A percentile compares a stretch with the other conserved stretches of the same genome.
Evolutionary conservation across 1,140 invertebrate species (phyloP).

Genomic region (Galleria mellonella): DNA sequence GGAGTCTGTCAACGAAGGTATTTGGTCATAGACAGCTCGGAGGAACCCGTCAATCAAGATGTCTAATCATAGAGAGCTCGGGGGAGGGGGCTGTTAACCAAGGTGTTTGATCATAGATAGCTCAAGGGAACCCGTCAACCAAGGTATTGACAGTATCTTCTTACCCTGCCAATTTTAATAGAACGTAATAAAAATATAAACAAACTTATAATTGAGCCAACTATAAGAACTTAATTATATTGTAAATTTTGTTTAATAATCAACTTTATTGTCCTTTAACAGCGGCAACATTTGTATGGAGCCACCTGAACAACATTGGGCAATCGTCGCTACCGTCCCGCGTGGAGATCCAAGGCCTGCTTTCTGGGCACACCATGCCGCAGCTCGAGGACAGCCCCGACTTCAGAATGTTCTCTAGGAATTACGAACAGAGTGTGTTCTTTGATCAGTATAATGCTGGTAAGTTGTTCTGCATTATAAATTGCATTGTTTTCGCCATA

Average conservation of each 20-base stretch:
- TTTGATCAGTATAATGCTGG: conserved; percentile 90
- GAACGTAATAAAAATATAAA: too few relatives aligned
- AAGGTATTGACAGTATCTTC: too few relatives aligned
- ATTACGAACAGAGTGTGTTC: conserved; percentile 90
- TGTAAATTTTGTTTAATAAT: not conserved
- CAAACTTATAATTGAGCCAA: too few relatives aligned
- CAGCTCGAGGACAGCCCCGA: conserved; percentile 78
- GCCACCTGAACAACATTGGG: conserved; percentile 89
- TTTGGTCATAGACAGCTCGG: too few relatives aligned
- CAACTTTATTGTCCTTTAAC: not conserved
- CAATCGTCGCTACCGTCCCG: conserved; percentile 88
- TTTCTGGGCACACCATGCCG: conserved; percentile 79
- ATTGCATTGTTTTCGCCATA: too few relatives aligned
- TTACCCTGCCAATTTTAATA: too few relatives aligned
- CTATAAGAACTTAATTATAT: not conserved
- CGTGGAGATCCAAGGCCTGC: conserved; percentile 87
- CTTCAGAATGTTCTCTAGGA: conserved; percentile 91
- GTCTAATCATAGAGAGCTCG: too few relatives aligned
- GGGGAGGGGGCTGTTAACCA: too few relatives aligned
- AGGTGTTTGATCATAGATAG: conserved; percentile 70
- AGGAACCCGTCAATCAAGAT: too few relatives aligned
- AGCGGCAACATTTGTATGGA: conserved; percentile 96
- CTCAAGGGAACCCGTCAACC: too few relatives aligned
- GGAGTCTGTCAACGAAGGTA: too few relatives aligned
- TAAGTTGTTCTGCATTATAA: too few relatives aligned